Conservation (phyloP, 2,113 vertebrate species). For the Mobula birostris region DNA sequence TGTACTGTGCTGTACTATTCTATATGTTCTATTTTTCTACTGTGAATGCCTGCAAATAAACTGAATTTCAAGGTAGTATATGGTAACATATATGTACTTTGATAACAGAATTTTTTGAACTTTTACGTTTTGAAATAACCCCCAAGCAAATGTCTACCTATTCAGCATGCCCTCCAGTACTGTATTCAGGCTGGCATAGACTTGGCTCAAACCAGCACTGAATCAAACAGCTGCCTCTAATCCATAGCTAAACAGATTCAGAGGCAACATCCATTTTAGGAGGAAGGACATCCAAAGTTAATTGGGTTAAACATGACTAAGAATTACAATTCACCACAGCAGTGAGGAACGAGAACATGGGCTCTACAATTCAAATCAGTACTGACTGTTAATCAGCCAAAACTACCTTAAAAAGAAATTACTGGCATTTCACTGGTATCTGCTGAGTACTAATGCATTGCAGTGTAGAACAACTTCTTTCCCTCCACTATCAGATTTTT, state of each 20-base stretch:
- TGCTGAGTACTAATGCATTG: too few species aligned
- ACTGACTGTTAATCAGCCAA: background rate
- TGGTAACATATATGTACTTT: too few species aligned
- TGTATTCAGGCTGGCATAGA: background rate
- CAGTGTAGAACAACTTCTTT: too few species aligned
- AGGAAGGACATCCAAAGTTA: background rate
- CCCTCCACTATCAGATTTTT: too few species aligned
- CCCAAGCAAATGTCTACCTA: background rate
- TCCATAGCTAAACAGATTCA: background rate
- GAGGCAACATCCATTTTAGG: background rate
- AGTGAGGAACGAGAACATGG: background rate
- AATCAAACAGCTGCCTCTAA: background rate
- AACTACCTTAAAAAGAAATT: background rate
- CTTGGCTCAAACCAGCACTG: background rate
- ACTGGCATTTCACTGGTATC: too few species aligned
- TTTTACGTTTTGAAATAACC: too few species aligned
- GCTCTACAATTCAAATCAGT: background rate
- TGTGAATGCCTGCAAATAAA: too few species aligned
- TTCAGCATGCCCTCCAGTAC: background rate
- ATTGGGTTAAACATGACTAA: background rate
- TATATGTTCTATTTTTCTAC: too few species aligned
- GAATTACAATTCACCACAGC: background rate
- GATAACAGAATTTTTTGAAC: too few species aligned
- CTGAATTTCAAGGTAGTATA: too few species aligned
- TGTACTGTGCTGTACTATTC: too few species aligned